Base-by-base conservation (phyloP, 2,797 vertebrate genomes). In the Aselliscus stoliczkanus region DNA sequence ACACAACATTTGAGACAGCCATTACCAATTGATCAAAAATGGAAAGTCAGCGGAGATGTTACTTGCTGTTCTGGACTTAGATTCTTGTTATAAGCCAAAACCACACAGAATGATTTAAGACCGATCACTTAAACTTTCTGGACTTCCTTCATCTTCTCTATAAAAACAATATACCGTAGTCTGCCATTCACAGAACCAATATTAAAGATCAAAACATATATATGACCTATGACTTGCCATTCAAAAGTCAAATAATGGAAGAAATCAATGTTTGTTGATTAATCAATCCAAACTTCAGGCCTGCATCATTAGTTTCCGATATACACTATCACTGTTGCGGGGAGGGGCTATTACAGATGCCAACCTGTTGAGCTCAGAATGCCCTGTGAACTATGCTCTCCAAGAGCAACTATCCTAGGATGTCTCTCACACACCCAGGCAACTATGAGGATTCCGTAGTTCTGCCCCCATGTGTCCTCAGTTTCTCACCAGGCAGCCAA, bases 11-110 rank as follows among this genome's bases (percentile, higher is more conserved):
- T 47, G 69, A 87, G 58, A 56, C 65, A 88, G 75, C 79, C 77
- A 75, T 85, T 70, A 70, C 73, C 60, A 65, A 79, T 42, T 18
- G 69, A 79, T 92, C 56, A 34, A 34, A 92, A 73, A 82, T 70
- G 77, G 56, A 52, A 82, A 37, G 18, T 54, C 82, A 88, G 64
- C 81, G 39, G 52, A 86, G 85, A 93, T 79, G 20, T 79, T 83
- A 93, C 94, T 95, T 97, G 47, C 79, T 54, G 4, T 85, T 88
- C 88, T 29, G 31, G 69, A 62, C 90, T 86, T 88, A 85, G 79
- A 86, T 73, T 95, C 52, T 54, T 86, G 9, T 72, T 85, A 76
- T 76, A 88, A 88, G 56, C 94, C 86, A 94, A 83, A 94, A 73
- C 60, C 62, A 93, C 54, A 60, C 34, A 47, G 52, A 70, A 21